Percentiles rank a stretch among this genome's conserved stretches.
Evolutionary conservation across 2,797 vertebrate genomes (phyloP).

Genomic region (Agapornis canus): DNA sequence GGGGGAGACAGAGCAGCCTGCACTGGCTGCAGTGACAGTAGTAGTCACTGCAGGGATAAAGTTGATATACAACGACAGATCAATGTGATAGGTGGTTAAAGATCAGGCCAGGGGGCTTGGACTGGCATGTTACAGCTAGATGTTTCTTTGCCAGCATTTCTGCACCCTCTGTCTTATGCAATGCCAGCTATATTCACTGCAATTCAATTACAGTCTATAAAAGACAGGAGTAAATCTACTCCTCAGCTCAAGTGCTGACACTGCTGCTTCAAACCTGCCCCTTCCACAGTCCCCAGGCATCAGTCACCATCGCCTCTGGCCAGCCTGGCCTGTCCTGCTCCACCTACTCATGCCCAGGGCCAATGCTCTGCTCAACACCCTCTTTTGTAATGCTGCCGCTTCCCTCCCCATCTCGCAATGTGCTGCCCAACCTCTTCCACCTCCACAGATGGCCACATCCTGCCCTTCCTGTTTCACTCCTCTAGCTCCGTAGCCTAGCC

Average conservation of each 20-base stretch:
- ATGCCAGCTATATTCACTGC: background rate
- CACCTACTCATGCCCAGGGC: background rate
- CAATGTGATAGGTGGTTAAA: background rate
- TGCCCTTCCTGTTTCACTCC: constrained; percentile 25
- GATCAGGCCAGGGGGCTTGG: background rate
- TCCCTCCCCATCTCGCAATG: background rate
- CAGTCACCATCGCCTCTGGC: background rate
- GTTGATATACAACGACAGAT: constrained; percentile 10
- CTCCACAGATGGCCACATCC: constrained; percentile 17
- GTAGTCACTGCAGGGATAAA: background rate
- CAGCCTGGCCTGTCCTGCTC: background rate
- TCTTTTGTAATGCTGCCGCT: background rate
- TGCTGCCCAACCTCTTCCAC: background rate
- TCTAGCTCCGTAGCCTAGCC: background rate
- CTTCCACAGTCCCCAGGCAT: background rate
- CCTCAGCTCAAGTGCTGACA: background rate
- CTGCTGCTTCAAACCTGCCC: background rate
- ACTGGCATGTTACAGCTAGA: background rate
- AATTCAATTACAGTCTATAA: constrained; percentile 13
- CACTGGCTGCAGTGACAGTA: background rate
- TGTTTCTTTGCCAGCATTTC: background rate
- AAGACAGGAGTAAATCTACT: background rate
- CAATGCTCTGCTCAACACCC: background rate
- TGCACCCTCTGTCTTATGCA: background rate
- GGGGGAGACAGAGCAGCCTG: background rate